Conservation (phyloP, 2,113 vertebrate species). For the Noturus placidus region DNA sequence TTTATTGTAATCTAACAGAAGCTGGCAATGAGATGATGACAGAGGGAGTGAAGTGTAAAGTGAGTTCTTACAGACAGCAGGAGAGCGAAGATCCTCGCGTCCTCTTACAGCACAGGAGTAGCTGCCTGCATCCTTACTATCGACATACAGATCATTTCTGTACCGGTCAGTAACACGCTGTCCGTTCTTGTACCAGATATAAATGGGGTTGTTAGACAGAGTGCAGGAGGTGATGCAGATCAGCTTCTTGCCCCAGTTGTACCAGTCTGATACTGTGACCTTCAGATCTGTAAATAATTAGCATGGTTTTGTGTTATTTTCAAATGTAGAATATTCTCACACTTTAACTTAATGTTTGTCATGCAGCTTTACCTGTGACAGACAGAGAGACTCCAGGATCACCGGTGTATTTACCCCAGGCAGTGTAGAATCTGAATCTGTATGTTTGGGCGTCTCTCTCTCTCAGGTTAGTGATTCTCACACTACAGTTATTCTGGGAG, state of each 20-base stretch:
- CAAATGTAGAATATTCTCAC: background rate
- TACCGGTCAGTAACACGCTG: background rate
- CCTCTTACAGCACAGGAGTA: slow-evolving; percentile 44
- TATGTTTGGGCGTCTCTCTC: slow-evolving; percentile 31
- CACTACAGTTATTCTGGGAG: slow-evolving; percentile 24
- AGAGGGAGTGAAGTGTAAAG: background rate
- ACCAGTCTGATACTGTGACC: too few species aligned
- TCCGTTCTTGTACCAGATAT: slow-evolving; percentile 41
- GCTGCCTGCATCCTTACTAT: background rate
- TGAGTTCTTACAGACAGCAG: slow-evolving; percentile 33
- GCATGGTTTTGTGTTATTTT: too few species aligned
- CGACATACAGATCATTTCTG: background rate
- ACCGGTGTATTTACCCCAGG: background rate
- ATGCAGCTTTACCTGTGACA: slow-evolving; percentile 31
- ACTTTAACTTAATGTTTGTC: background rate
- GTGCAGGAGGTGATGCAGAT: slow-evolving; percentile 26
- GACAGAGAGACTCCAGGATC: slow-evolving; percentile 29
- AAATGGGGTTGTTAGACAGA: slow-evolving; percentile 24
- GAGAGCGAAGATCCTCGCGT: slow-evolving; percentile 26
- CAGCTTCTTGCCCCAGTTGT: background rate
- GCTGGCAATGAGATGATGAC: background rate
- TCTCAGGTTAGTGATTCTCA: slow-evolving; percentile 34
- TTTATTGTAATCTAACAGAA: background rate
- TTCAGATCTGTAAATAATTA: too few species aligned
- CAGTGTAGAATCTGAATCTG: slow-evolving; percentile 31